Conservation (phyloP, 2,888 invertebrate genomes). For the Amiota minor region DNA sequence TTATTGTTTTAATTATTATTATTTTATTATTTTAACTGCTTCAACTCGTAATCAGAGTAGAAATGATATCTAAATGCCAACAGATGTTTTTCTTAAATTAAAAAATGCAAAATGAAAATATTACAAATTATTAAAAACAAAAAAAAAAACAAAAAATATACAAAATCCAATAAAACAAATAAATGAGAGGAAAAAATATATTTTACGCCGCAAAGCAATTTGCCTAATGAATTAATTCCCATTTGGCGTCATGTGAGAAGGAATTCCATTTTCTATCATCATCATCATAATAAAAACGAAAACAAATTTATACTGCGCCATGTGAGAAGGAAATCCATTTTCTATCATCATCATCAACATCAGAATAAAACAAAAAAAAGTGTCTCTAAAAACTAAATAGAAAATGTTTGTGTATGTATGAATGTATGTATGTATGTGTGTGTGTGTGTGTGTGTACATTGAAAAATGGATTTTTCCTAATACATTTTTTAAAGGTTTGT, state of each 20-base stretch:
- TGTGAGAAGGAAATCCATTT: slow-evolving; percentile 31
- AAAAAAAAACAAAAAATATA: no score
- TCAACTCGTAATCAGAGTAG: no score
- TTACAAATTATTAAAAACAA: slow-evolving; percentile 42
- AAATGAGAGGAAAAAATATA: background rate
- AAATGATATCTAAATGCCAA: no score
- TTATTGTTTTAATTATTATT: no score
- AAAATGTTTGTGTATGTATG: background rate
- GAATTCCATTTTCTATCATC: slow-evolving; percentile 37
- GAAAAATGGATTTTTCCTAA: background rate
- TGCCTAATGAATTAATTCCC: slow-evolving; percentile 34
- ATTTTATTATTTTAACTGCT: no score
- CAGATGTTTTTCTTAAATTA: no score
- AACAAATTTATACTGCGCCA: no score
- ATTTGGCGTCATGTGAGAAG: background rate
- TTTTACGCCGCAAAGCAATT: slow-evolving; percentile 24
- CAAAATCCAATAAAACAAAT: background rate
- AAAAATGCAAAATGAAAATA: slow-evolving; percentile 31
- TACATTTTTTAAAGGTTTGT: slow-evolving; percentile 19
- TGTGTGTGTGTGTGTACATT: no score
- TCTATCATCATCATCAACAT: slow-evolving; percentile 26
- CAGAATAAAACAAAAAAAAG: background rate
- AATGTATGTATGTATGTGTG: no score
- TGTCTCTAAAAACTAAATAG: background rate
- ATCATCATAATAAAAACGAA: slow-evolving; percentile 10